Evolutionary conservation across 1,140 invertebrate species (phyloP).

Genomic region (Zaprionus lachaisei): DNA sequence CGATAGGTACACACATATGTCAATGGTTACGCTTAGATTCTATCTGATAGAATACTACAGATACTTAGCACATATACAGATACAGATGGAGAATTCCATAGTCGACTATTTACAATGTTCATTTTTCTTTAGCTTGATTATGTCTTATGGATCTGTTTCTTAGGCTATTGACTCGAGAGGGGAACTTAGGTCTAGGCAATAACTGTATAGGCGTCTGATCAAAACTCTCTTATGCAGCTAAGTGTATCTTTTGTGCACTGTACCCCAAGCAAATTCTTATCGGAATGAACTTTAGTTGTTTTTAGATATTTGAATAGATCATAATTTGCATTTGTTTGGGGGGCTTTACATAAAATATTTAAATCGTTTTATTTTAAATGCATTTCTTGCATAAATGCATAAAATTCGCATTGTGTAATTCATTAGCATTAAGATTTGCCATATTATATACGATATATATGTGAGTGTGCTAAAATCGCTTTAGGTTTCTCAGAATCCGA

Average conservation of each 20-base stretch:
- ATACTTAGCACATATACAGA: constrained; percentile 36
- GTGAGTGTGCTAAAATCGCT: constrained; percentile 57
- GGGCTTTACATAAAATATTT: constrained; percentile 1
- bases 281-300: neutral
- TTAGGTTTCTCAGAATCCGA: constrained; percentile 18
- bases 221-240: constrained; percentile 25
- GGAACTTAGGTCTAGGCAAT: constrained; percentile 46
- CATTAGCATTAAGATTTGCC: constrained; percentile 24
- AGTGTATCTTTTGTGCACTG: constrained; percentile 8
- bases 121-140: neutral
- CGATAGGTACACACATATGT: constrained; percentile 81
- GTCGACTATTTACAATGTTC: constrained; percentile 7
- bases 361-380: neutral
- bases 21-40: constrained; percentile 68
- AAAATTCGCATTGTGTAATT: constrained; percentile 48
- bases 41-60: constrained; percentile 68
- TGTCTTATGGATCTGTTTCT: constrained; percentile 4
- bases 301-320: neutral
- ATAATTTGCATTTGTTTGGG: constrained; percentile 12
- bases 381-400: constrained; percentile 29
- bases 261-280: constrained; percentile 18
- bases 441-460: constrained; percentile 44
- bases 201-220: constrained; percentile 56
- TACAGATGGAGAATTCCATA: neutral
- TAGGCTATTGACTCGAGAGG: constrained; percentile 57